These are phyloP conservation scores for Andrena cerasifolii DNA, from an alignment of 1,140 invertebrate genomes.

Conservation along the genomic window DNA sequence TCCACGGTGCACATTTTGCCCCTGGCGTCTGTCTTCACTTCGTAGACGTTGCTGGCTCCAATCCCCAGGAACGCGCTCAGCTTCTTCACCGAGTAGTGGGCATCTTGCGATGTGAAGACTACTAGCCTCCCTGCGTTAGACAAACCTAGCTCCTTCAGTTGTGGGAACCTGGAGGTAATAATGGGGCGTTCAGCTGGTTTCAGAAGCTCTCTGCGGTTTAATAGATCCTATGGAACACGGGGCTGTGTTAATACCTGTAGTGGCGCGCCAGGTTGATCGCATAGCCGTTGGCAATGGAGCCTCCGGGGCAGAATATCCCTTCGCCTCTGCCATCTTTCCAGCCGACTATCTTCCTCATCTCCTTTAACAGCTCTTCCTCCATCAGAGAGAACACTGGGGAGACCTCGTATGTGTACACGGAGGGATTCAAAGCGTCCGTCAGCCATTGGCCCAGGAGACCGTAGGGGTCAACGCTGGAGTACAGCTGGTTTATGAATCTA, in stretches of 20 bases:
- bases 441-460: conserved; percentile 93
- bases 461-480: conserved; percentile 93
- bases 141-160: conserved; percentile 87
- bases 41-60: conserved; percentile 90
- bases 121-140: conserved; percentile 87
- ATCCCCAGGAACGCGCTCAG: conserved; percentile 90
- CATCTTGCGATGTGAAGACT: conserved; percentile 93
- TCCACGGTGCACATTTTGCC: conserved; percentile 92
- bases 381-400: conserved; percentile 93
- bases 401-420: conserved; percentile 96
- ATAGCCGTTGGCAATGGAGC: conserved; percentile 97
- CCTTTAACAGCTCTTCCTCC: conserved; percentile 90
- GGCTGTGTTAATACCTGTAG: conserved; percentile 72
- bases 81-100: conserved; percentile 97
- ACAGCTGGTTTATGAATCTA: conserved; percentile 93
- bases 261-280: conserved; percentile 95
- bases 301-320: conserved; percentile 97
- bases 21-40: conserved; percentile 86
- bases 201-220: too few relatives aligned
- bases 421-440: conserved; percentile 92
- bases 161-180: conserved; percentile 56
- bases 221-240: too few relatives aligned
- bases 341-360: conserved; percentile 94
- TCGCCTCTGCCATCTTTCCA: conserved; percentile 89
- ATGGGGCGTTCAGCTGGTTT: too few relatives aligned